Conservation (phyloP, 1,140 invertebrate genomes). For the Diploscapter pachys region DNA sequence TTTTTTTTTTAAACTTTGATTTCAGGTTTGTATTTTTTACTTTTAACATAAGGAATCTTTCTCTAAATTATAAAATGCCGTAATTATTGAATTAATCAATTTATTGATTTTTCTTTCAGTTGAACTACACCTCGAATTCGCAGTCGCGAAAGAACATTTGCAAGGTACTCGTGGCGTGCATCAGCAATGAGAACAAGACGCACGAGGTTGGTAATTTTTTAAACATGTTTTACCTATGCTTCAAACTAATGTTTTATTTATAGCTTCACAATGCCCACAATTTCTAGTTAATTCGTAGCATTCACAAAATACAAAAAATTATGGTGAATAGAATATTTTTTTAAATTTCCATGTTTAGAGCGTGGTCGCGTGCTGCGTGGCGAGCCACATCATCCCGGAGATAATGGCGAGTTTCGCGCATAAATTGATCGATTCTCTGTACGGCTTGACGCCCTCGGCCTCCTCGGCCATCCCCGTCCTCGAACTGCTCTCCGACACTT, state of each 20-base stretch:
- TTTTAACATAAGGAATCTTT: too few relatives aligned
- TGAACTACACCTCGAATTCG: conserved; percentile 10
- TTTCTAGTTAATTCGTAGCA: too few relatives aligned
- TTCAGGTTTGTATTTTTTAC: too few relatives aligned
- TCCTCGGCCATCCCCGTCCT: conserved; percentile 8
- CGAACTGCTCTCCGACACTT: conserved; percentile 6
- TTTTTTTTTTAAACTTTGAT: background rate
- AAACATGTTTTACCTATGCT: too few relatives aligned
- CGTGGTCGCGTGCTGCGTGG: conserved; percentile 14
- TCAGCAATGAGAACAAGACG: too few relatives aligned
- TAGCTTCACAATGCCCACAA: too few relatives aligned
- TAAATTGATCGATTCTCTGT: conserved; percentile 7
- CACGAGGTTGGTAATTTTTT: too few relatives aligned
- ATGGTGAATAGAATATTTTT: too few relatives aligned
- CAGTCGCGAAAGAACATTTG: conserved; percentile 5
- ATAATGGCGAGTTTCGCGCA: conserved; percentile 6
- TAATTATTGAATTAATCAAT: background rate
- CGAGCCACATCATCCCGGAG: conserved; percentile 13
- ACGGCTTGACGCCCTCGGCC: background rate
- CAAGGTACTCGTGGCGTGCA: conserved; percentile 7
- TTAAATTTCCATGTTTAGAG: background rate
- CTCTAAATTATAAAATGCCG: too few relatives aligned
- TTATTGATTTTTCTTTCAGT: conserved; percentile 8
- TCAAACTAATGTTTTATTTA: too few relatives aligned
- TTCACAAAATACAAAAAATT: too few relatives aligned